Evolutionary conservation across 2,888 invertebrate genomes (phyloP).

Genomic region (Marasmarcha lunaedactyla): DNA sequence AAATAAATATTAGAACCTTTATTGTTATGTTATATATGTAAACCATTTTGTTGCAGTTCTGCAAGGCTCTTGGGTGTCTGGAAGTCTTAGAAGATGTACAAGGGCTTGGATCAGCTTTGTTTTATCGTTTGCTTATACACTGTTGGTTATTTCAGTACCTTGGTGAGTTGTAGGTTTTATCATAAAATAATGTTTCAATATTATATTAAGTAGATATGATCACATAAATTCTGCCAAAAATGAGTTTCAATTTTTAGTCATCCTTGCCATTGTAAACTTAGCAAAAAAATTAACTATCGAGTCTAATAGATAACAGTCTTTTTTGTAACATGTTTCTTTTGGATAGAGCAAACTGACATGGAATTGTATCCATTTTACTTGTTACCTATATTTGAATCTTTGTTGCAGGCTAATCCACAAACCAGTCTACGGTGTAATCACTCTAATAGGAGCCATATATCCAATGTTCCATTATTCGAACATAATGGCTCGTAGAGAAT

Average conservation of each 20-base stretch:
- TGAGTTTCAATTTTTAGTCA: no score
- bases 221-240: no score
- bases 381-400: no score
- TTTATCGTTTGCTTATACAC: conserved; percentile 52
- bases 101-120: conserved; percentile 54
- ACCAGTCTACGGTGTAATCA: conserved; percentile 40
- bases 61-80: conserved; percentile 50
- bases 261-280: no score
- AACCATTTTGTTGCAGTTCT: conserved; percentile 43
- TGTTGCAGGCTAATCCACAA: conserved; percentile 44
- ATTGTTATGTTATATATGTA: no score
- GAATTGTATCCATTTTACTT: no score
- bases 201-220: no score
- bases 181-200: not conserved
- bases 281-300: no score
- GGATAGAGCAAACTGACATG: no score
- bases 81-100: conserved; percentile 42
- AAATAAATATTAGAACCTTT: no score
- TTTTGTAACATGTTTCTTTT: no score
- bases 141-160: conserved; percentile 49
- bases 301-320: no score
- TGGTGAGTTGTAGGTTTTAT: conserved; percentile 38
- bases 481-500: conserved; percentile 30
- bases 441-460: conserved; percentile 33
- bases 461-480: conserved; percentile 54